A percentile compares a stretch with the other conserved stretches of the same genome.
Evolutionary conservation across 2,113 vertebrate species (phyloP).

Genomic region (Apteryx mantelli): DNA sequence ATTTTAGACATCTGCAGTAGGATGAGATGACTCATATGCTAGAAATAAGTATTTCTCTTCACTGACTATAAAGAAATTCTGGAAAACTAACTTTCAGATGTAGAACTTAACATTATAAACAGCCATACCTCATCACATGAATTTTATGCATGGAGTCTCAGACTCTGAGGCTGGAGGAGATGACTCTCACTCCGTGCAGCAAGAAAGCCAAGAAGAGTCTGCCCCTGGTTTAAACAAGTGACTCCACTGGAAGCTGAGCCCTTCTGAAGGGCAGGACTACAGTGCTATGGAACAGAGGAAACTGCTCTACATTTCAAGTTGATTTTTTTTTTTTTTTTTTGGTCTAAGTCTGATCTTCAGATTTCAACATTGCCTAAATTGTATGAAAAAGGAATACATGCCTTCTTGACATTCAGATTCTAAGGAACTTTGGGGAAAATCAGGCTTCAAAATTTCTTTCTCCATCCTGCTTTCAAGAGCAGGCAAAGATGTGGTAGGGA

Average conservation of each 20-base stretch:
- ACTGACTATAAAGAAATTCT: not conserved
- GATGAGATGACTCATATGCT: not conserved
- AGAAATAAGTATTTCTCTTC: not conserved
- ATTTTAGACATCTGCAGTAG: not conserved
- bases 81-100: not conserved
- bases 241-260: not conserved
- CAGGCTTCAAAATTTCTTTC: not conserved
- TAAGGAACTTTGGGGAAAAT: not conserved
- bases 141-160: not conserved
- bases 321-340: not conserved
- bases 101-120: not conserved
- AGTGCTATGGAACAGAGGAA: not conserved
- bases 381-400: rapidly evolving
- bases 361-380: not conserved
- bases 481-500: not conserved
- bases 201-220: not conserved
- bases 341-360: not conserved
- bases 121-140: rapidly evolving
- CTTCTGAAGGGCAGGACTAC: not conserved
- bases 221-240: not conserved
- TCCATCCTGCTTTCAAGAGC: not conserved
- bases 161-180: not conserved
- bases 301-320: not conserved
- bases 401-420: not conserved
- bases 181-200: not conserved